A percentile compares a stretch with the other conserved stretches of the same genome.
phyloP scores from a whole-genome alignment of 2,113 vertebrate species.

The Phaethornis superciliosus region DNA sequence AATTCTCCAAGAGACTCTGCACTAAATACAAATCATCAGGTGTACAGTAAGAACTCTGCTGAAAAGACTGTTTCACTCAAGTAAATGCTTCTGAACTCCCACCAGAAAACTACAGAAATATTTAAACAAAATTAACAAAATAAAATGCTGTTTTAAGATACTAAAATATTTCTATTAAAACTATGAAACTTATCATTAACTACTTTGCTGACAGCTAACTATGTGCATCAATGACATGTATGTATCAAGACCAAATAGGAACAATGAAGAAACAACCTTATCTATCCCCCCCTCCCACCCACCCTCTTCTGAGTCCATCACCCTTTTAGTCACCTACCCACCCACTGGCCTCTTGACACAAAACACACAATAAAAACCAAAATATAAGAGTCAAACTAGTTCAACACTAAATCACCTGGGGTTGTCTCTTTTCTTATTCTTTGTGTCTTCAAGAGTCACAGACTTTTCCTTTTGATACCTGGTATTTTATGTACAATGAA shows the following conservation, averaged over 20 bases:
- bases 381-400: background rate
- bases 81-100: background rate
- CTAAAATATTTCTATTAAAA: background rate
- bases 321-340: background rate
- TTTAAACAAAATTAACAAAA: background rate
- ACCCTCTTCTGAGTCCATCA: background rate
- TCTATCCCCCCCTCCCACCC: background rate
- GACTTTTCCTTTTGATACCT: background rate
- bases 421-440: background rate
- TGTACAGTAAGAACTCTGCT: background rate
- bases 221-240: constrained; percentile 51
- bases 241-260: constrained; percentile 6
- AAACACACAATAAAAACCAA: background rate
- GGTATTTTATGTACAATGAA: background rate
- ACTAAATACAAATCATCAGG: background rate
- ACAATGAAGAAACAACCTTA: background rate
- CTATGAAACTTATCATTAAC: background rate
- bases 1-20: background rate
- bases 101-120: background rate
- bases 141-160: background rate
- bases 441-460: background rate
- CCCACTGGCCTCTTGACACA: background rate
- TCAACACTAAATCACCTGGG: background rate
- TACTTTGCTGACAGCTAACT: background rate
- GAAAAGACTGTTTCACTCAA: background rate